These are phyloP conservation scores for Altica lythri DNA, from an alignment of 2,888 invertebrate species.

Conservation along the genomic window DNA sequence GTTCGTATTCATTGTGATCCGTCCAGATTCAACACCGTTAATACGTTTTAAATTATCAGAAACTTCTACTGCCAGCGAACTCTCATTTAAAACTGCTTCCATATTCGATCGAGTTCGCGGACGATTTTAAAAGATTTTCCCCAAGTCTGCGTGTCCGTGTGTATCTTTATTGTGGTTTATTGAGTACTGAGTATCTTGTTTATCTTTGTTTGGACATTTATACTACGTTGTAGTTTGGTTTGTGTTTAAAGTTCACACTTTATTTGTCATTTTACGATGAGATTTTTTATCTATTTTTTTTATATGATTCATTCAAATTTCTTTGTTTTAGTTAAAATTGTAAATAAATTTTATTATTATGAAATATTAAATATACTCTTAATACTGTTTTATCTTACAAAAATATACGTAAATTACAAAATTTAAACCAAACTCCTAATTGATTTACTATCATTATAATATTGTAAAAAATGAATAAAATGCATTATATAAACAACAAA, in stretches of 20 bases:
- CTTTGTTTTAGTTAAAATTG: too few relatives aligned
- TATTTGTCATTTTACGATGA: slow-evolving; percentile 3
- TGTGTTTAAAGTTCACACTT: slow-evolving; percentile 47
- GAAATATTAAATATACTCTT: too few relatives aligned
- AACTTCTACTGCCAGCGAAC: slow-evolving; percentile 10
- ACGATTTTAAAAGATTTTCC: not conserved
- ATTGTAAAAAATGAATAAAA: too few relatives aligned
- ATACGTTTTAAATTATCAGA: slow-evolving; percentile 1
- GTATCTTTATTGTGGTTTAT: slow-evolving; percentile 10
- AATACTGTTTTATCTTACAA: too few relatives aligned
- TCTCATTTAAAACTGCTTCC: slow-evolving; percentile 27
- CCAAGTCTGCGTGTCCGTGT: slow-evolving; percentile 13
- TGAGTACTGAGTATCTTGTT: slow-evolving; percentile 35
- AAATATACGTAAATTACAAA: too few relatives aligned
- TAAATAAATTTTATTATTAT: too few relatives aligned
- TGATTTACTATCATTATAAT: too few relatives aligned
- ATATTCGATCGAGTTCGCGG: slow-evolving; percentile 1
- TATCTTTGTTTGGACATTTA: slow-evolving; percentile 45
- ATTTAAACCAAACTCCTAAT: too few relatives aligned
- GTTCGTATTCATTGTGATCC: slow-evolving; percentile 11
- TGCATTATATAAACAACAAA: too few relatives aligned
- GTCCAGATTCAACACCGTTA: not conserved
- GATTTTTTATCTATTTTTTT: not conserved
- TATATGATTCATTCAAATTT: too few relatives aligned
- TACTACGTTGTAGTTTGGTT: slow-evolving; percentile 46